Conservation (phyloP, 1,140 invertebrate genomes). For the Rhagoletis zephyria region DNA sequence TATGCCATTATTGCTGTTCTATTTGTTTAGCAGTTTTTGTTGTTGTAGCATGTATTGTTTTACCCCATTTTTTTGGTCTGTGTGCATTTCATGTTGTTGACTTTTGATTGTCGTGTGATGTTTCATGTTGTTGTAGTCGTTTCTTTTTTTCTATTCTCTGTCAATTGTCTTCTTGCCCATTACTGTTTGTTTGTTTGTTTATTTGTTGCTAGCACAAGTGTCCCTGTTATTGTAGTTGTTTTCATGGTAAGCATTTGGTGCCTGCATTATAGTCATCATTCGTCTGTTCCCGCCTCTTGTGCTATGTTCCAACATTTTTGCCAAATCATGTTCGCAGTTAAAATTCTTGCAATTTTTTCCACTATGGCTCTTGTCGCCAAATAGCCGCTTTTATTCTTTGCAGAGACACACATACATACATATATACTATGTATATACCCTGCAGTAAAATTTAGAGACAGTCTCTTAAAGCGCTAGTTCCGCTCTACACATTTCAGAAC, state of each 20-base stretch:
- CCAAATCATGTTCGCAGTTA: background rate
- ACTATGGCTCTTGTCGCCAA: background rate
- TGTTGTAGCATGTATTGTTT: background rate
- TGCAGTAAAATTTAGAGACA: too few species aligned
- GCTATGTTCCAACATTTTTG: background rate
- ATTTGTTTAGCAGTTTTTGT: background rate
- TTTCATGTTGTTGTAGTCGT: background rate
- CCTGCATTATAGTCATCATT: background rate
- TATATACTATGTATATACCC: too few species aligned
- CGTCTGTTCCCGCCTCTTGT: background rate
- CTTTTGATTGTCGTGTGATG: conserved; percentile 16
- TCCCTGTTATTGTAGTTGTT: background rate
- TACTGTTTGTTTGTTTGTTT: background rate
- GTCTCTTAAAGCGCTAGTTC: too few species aligned
- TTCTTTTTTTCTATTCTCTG: too few species aligned
- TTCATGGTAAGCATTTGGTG: background rate
- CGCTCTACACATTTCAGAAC: too few species aligned
- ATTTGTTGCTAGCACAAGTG: background rate
- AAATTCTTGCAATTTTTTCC: background rate
- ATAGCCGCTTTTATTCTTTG: background rate
- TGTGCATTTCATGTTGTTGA: background rate
- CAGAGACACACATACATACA: background rate
- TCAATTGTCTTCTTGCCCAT: too few species aligned
- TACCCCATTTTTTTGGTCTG: background rate
- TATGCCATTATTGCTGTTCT: background rate